Base-by-base conservation (phyloP, 2,888 invertebrate species). In the Phyllotreta cruciferae region DNA sequence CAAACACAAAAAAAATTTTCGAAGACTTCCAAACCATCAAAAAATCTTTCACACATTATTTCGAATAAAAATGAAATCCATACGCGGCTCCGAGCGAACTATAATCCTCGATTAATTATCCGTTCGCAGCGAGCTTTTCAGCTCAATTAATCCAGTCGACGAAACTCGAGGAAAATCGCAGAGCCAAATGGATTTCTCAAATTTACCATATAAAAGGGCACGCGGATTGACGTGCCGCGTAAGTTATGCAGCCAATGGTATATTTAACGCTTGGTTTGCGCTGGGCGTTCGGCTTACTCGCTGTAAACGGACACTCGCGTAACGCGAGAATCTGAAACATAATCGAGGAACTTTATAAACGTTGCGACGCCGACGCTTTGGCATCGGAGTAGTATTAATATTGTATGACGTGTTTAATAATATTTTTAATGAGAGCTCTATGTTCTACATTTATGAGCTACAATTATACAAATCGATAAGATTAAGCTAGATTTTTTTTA, bases 271-370 rank as follows among this genome's bases (percentile, higher is more conserved):
- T 58, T 13, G 42, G 58, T 58, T 50, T 58, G 36, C 57, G 41
- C 10, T 41, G 41, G 10, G 41, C 37, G 49, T 52, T 52, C 13
- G 41, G 41, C 9, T 9, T 14, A 50, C 42, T 52, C 13, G 41
- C 8, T 44, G 54, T 45, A 53, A 60, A 10, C 35, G 8, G 24
- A 53, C 11, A 60, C 44, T 36, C 54, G 36, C 54, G 60, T 44
- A 60, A 60, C 34, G 53, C 8, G 60, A 55, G 54, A 53, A 60
- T 55, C 53, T 53, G 60, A 53, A 53, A 60, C 44, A 44, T 37
- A 60, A 60, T 38, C 54, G 7, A 44, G 54, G 10, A 60, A 60
- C 44, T 41, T 60, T 60, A 60, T 60, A 54, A 38, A 60, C 44
- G 45, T 45, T 42, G 38, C 55, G 38, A 41, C 34, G 34, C 41